Conservation (phyloP, 2,797 vertebrate species). For the Rhabdomys pumilio region DNA sequence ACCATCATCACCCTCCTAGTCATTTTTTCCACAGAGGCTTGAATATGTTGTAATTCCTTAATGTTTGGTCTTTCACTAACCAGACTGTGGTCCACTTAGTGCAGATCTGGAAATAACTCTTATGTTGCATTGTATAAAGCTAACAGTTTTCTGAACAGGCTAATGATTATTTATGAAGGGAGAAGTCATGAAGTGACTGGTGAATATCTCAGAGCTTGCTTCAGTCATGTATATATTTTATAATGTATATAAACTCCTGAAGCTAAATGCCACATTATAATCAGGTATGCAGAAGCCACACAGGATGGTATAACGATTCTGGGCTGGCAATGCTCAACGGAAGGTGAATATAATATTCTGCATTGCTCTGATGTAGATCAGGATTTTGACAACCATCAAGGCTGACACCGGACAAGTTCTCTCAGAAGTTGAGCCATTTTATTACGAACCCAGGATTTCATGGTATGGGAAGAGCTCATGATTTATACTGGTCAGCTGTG, state of each 20-base stretch:
- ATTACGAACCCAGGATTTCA: constrained; percentile 39
- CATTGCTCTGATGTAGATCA: constrained; percentile 4
- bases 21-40: constrained; percentile 3
- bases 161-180: neutral
- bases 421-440: constrained; percentile 33
- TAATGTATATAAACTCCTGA: constrained; percentile 31
- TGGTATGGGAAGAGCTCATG: neutral
- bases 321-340: neutral
- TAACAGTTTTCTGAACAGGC: constrained; percentile 11
- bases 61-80: neutral
- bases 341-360: neutral
- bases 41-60: neutral
- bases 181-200: constrained; percentile 44
- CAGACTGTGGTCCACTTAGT: neutral
- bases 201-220: neutral
- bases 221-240: neutral
- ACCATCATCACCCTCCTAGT: neutral
- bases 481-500: neutral
- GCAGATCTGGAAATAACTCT: neutral
- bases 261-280: neutral
- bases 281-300: neutral
- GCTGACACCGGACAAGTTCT: neutral
- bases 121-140: neutral
- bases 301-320: neutral
- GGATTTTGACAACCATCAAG: neutral